Conservation (phyloP, 2,888 invertebrate species). For the Argyresthia albistria region DNA sequence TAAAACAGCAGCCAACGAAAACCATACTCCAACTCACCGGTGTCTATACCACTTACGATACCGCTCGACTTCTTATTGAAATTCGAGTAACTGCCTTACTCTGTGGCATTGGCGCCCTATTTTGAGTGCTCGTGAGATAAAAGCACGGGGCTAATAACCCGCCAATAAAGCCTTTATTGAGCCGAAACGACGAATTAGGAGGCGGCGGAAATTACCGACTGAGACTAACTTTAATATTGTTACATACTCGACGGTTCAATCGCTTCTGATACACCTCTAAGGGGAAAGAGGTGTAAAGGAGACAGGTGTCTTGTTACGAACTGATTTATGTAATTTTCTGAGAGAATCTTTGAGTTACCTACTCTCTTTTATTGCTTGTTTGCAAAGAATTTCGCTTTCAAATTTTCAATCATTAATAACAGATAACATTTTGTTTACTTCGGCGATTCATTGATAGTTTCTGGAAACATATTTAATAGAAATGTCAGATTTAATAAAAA, state of each 20-base stretch:
- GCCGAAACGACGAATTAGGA: conserved; percentile 29
- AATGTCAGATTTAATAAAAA: no score
- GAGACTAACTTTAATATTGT: conserved; percentile 26
- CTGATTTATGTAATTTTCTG: conserved; percentile 5
- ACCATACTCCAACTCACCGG: background rate
- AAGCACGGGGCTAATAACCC: conserved; percentile 18
- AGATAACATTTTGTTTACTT: no score
- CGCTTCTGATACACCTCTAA: background rate
- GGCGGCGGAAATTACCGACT: conserved; percentile 29
- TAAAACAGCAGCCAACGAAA: conserved; percentile 1
- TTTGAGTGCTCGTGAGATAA: conserved; percentile 1
- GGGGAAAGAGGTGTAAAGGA: conserved; percentile 17
- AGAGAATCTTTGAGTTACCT: no score
- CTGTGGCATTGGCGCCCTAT: background rate
- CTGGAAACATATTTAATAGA: no score
- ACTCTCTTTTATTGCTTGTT: no score
- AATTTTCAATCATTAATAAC: no score
- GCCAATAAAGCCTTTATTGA: conserved; percentile 35
- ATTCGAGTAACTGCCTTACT: background rate
- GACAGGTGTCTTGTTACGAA: conserved; percentile 8
- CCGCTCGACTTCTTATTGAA: background rate
- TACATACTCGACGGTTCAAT: conserved; percentile 15
- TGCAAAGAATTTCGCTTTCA: no score
- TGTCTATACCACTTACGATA: background rate
- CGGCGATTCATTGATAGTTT: no score